These are phyloP conservation scores for Paracyprichromis sp. DNA, from an alignment of 2,113 vertebrate species.

Conservation along the genomic window DNA sequence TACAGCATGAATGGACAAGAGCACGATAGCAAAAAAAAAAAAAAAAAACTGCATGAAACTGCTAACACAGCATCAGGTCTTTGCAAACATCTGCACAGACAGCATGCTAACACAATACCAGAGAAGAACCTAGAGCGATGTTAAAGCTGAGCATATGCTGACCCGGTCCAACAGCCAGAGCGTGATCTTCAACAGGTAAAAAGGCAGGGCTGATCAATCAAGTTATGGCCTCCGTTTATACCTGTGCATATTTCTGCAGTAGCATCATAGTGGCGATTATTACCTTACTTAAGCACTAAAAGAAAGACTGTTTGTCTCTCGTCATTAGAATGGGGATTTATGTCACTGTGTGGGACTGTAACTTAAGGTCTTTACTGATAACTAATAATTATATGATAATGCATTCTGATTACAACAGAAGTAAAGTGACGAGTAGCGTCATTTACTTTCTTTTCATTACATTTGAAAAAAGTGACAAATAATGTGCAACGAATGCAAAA, in stretches of 20 bases:
- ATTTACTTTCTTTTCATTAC: neutral
- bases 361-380: neutral
- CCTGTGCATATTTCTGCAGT: neutral
- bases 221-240: neutral
- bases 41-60: neutral
- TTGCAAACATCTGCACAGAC: neutral
- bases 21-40: neutral
- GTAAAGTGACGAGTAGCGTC: neutral
- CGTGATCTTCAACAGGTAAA: neutral
- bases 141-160: neutral
- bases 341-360: neutral
- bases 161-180: neutral
- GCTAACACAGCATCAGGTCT: neutral
- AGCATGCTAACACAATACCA: neutral
- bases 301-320: neutral
- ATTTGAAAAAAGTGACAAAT: neutral
- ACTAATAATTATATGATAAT: neutral
- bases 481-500: neutral
- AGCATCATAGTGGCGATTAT: neutral
- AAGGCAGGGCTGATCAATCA: neutral
- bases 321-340: neutral
- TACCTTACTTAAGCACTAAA: neutral
- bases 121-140: neutral
- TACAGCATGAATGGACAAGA: neutral
- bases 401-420: neutral